Evolutionary conservation across 1,140 invertebrate species (phyloP).

Genomic region (Micrasema minimum): DNA sequence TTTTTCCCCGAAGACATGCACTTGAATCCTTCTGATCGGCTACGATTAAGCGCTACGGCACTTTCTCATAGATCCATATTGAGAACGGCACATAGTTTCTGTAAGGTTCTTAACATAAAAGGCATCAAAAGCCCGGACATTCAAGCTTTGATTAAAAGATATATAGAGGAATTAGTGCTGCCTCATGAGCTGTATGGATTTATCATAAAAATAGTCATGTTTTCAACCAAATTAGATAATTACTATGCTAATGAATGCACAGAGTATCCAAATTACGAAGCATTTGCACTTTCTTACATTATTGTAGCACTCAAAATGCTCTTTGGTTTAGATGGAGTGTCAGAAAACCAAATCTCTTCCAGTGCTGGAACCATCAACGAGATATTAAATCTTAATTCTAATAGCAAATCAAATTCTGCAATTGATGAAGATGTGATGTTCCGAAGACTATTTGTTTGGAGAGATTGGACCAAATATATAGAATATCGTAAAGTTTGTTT

Average conservation of each 20-base stretch:
- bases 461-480: constrained; percentile 73
- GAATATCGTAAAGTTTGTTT: constrained; percentile 69
- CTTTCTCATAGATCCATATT: constrained; percentile 34
- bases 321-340: constrained; percentile 72
- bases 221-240: constrained; percentile 56
- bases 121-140: constrained; percentile 66
- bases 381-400: constrained; percentile 40
- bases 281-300: constrained; percentile 70
- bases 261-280: constrained; percentile 70
- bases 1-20: constrained; percentile 68
- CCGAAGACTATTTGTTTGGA: constrained; percentile 68
- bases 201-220: constrained; percentile 47
- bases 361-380: constrained; percentile 66
- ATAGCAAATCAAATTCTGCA: background rate
- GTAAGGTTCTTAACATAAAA: constrained; percentile 35
- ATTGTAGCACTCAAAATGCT: constrained; percentile 72
- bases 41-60: background rate
- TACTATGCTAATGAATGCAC: constrained; percentile 53
- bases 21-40: constrained; percentile 42
- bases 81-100: constrained; percentile 22
- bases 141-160: constrained; percentile 54
- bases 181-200: constrained; percentile 58
- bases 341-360: constrained; percentile 70
- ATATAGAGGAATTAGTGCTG: constrained; percentile 51
- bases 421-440: constrained; percentile 6